Evolutionary conservation across 2,888 invertebrate genomes (phyloP).

Genomic region (Conus canariensis): DNA sequence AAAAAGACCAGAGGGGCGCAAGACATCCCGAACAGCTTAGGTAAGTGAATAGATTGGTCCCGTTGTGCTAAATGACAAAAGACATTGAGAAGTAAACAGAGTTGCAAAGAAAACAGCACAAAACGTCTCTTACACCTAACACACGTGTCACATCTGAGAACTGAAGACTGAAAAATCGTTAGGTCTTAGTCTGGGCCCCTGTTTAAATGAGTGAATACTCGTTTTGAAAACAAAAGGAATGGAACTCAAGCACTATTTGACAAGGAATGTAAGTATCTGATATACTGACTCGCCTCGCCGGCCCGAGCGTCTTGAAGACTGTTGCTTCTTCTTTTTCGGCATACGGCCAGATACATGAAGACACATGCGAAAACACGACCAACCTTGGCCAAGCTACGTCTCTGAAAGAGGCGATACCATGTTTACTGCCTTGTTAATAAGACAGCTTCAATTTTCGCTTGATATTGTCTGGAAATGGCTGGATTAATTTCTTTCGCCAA

Average conservation of each 20-base stretch:
- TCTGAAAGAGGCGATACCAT: neutral
- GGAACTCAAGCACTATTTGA: neutral
- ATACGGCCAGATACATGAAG: slow-evolving; percentile 30
- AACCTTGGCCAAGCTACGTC: neutral
- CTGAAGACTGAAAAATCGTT: too few species aligned
- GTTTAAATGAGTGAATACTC: neutral
- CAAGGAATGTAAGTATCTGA: neutral
- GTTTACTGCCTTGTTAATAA: neutral
- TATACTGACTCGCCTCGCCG: slow-evolving; percentile 24
- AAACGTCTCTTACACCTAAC: too few species aligned
- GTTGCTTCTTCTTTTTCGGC: slow-evolving; percentile 32
- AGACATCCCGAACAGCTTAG: too few species aligned
- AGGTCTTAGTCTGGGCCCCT: too few species aligned
- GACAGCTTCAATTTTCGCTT: neutral
- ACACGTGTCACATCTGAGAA: too few species aligned
- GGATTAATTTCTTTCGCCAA: too few species aligned
- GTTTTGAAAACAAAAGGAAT: neutral
- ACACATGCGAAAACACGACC: slow-evolving; percentile 31
- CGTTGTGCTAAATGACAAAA: too few species aligned
- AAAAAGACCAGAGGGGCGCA: too few species aligned
- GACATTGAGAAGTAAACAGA: too few species aligned
- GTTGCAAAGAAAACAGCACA: too few species aligned
- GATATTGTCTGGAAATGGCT: neutral
- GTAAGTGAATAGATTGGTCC: too few species aligned
- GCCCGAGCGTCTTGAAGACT: slow-evolving; percentile 22